phyloP scores from a whole-genome alignment of 2,113 vertebrate species.

The Pseudopipra pipra region DNA sequence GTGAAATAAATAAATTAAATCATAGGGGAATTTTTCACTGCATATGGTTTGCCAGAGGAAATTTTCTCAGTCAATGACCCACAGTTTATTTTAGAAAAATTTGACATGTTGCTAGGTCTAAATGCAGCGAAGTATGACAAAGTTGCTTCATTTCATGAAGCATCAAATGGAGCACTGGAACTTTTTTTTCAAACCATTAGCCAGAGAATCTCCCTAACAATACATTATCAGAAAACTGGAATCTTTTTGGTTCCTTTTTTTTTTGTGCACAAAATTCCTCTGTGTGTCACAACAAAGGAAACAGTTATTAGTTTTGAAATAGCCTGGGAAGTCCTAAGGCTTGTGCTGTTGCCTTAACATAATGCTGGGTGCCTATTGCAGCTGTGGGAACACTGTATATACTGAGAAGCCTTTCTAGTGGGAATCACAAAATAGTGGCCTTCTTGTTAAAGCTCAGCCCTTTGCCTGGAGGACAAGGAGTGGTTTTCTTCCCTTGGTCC shows the following conservation, averaged over 20 bases:
- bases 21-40: conserved; percentile 31
- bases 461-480: background rate
- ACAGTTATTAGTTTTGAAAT: background rate
- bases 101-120: conserved; percentile 9
- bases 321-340: background rate
- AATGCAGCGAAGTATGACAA: conserved; percentile 36
- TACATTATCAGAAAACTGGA: background rate
- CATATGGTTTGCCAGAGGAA: conserved; percentile 9
- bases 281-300: background rate
- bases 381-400: background rate
- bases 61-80: conserved; percentile 7
- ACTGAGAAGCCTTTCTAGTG: background rate
- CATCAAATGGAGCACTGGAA: conserved; percentile 33
- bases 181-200: conserved; percentile 58
- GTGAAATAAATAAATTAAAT: background rate
- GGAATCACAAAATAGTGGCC: background rate
- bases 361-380: background rate
- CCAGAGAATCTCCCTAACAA: conserved; percentile 36
- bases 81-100: conserved; percentile 55
- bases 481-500: background rate
- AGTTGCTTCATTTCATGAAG: conserved; percentile 52
- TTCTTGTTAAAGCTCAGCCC: background rate
- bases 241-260: background rate
- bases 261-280: background rate
- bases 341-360: background rate